These are phyloP conservation scores for Egretta garzetta DNA, from an alignment of 2,113 vertebrate genomes.

Conservation along the genomic window DNA sequence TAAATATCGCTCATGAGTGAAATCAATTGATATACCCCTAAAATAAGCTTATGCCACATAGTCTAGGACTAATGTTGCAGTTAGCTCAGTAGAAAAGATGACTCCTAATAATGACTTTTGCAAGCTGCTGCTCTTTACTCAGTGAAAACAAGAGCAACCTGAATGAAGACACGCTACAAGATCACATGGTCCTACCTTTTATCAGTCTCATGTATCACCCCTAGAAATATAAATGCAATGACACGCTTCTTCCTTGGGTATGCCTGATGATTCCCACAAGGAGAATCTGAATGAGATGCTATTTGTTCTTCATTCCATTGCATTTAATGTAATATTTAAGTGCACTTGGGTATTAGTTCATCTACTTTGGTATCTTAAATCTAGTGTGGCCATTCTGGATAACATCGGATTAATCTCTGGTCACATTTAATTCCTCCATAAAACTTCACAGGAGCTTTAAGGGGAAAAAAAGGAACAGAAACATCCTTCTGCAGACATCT, in stretches of 20 bases:
- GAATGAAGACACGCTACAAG: background rate
- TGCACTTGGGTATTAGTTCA: background rate
- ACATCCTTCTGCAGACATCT: background rate
- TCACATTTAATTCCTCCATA: background rate
- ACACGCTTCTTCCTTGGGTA: background rate
- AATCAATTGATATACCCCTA: background rate
- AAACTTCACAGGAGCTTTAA: background rate
- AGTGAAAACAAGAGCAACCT: background rate
- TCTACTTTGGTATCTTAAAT: background rate
- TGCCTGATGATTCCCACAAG: background rate
- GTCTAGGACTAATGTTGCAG: background rate
- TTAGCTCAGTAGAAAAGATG: background rate
- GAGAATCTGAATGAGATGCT: background rate
- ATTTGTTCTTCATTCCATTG: background rate
- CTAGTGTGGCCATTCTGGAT: background rate
- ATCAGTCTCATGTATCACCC: background rate
- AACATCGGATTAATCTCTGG: background rate
- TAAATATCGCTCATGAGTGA: background rate
- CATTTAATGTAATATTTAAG: background rate
- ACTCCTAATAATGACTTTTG: background rate
- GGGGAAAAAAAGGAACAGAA: background rate
- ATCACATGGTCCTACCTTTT: accelerated
- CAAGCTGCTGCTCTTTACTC: background rate
- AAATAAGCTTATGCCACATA: background rate
- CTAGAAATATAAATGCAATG: background rate